Evolutionary conservation across 2,113 vertebrate species (phyloP).

Genomic region (Eudyptes chrysolophus): DNA sequence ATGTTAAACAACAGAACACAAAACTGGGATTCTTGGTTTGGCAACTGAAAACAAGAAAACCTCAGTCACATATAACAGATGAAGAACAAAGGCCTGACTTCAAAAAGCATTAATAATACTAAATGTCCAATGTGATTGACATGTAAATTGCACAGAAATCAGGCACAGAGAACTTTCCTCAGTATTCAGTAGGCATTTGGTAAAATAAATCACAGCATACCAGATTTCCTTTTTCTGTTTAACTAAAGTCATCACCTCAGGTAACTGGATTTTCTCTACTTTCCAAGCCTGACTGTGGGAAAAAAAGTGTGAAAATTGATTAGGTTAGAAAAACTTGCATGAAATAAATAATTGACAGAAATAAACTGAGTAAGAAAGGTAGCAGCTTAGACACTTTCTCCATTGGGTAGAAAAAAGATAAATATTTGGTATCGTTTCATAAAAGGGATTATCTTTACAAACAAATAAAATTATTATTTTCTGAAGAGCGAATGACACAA

Average conservation of each 20-base stretch:
- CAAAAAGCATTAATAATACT: not conserved
- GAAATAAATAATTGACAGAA: constrained; percentile 37
- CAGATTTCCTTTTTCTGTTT: not conserved
- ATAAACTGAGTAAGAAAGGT: not conserved
- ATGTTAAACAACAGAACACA: not conserved
- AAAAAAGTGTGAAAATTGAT: constrained; percentile 16
- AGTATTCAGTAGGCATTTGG: not conserved
- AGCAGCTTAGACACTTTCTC: not conserved
- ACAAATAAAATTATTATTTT: not conserved
- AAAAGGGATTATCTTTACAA: not conserved
- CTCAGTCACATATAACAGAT: not conserved
- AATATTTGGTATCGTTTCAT: not conserved
- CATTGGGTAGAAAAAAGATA: not conserved
- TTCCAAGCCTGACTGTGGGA: not conserved
- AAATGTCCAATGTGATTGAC: not conserved
- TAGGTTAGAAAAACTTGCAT: not conserved
- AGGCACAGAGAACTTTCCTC: not conserved
- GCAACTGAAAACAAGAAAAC: not conserved
- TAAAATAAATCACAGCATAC: constrained; percentile 9
- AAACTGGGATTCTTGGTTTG: not conserved
- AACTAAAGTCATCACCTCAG: not conserved
- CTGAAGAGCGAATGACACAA: not conserved
- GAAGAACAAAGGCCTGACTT: not conserved
- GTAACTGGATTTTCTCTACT: not conserved
- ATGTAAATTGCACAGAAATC: not conserved